Percentiles rank a stretch among this genome's conserved stretches.
Conservation (phyloP, 2,888 invertebrate species). For the Andrena trimmerana region DNA sequence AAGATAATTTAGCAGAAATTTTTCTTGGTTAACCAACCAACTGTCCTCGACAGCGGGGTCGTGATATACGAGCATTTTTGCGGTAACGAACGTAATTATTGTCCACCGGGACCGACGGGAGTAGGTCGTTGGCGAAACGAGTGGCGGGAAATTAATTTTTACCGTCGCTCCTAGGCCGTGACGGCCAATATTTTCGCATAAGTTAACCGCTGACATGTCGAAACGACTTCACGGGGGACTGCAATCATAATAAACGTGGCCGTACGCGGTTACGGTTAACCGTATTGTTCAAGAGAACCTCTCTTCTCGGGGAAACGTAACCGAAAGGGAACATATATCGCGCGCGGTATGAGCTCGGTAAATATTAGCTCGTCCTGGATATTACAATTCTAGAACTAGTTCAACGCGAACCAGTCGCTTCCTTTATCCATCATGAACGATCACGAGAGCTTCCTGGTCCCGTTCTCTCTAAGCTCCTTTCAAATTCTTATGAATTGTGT, state of each 20-base stretch:
- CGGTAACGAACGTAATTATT: slow-evolving; percentile 61
- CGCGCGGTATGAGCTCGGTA: slow-evolving; percentile 36
- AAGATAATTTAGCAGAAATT: slow-evolving; percentile 18
- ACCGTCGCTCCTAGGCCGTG: slow-evolving; percentile 31
- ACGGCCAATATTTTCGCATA: slow-evolving; percentile 46
- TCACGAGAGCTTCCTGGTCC: slow-evolving; percentile 9
- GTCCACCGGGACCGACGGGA: slow-evolving; percentile 13
- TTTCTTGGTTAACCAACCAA: slow-evolving; percentile 25
- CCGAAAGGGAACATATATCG: slow-evolving; percentile 27
- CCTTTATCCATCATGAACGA: slow-evolving; percentile 1
- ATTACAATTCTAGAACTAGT: slow-evolving; percentile 48
- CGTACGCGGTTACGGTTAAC: slow-evolving; percentile 35
- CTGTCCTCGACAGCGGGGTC: slow-evolving; percentile 10
- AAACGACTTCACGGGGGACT: slow-evolving; percentile 45
- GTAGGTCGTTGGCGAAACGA: slow-evolving; percentile 20
- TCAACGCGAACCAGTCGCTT: slow-evolving; percentile 16
- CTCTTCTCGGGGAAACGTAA: slow-evolving; percentile 19
- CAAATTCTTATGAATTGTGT: background rate
- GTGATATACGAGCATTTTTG: slow-evolving; percentile 64
- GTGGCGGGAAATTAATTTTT: slow-evolving; percentile 64
- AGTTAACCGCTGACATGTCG: slow-evolving; percentile 38
- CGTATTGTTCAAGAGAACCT: slow-evolving; percentile 38
- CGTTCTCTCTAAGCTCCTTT: background rate
- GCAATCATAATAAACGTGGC: slow-evolving; percentile 56
- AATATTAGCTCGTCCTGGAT: slow-evolving; percentile 46